Evolutionary conservation across 2,113 vertebrate genomes (phyloP), one percentile per base, ranked within the genome.

Genomic region (Hiodon alosoides): DNA sequence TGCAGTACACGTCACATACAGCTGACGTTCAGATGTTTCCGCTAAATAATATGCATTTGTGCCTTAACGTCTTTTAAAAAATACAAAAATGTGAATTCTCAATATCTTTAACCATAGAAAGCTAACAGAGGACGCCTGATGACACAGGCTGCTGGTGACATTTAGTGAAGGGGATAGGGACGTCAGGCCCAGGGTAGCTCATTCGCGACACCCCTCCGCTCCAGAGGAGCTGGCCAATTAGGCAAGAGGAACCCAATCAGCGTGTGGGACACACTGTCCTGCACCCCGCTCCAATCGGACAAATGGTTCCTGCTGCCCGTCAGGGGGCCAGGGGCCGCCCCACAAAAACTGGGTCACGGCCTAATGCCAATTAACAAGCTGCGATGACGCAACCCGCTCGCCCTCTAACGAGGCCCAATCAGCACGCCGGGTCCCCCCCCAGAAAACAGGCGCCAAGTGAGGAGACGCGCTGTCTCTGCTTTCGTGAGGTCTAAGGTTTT

Each of bases 311-410:
- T 59, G 10, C 59, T 4, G 50, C 7, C 51, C 7, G 72, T 65
- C 3, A 5, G 6, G 48, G 8, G 10, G 17, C 51, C 48, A 5
- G 11, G 62, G 80, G 84, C 84, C 77, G 81, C 72, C 74, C 81
- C 5, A 16, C 47, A 60, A 71, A 72, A 46, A 84, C 71, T 86
- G 80, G 85, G 84, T 85, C 84, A 88, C 59, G 59, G 85, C 75
- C 69, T 74, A 79, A 88, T 79, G 79, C 72, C 81, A 81, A 81
- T 73, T 80, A 80, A 75, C 55, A 76, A 46, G 79, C 64, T 47
- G 11, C 14, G 48, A 76, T 77, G 78, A 83, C 76, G 76, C 70
- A 80, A 31, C 31, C 31, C 31, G 2, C 31, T 31, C 31, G 31
- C 31, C 31, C 31, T 31, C 31, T 31, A 31, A 31, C 31, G 31